Conservation (phyloP, 2,888 invertebrate genomes). For the Lasioglossum zephyrum region DNA sequence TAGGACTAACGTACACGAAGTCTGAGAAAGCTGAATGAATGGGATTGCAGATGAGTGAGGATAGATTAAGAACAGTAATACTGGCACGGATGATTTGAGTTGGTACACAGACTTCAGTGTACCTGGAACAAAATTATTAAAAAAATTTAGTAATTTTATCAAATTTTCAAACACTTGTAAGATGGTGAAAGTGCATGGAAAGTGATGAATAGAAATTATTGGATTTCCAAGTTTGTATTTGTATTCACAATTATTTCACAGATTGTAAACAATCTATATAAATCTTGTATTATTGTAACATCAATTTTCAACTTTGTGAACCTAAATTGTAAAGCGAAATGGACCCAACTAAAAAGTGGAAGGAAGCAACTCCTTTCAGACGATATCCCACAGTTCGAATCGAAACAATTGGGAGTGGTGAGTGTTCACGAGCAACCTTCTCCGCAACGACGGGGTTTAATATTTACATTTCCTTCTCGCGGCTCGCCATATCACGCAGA, state of each 20-base stretch:
- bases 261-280: too few relatives aligned
- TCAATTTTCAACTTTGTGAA: too few relatives aligned
- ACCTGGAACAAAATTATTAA: too few relatives aligned
- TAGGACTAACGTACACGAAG: not conserved
- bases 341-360: too few relatives aligned
- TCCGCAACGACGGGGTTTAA: not conserved
- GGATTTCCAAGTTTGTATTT: too few relatives aligned
- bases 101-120: not conserved
- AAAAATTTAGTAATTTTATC: too few relatives aligned
- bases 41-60: not conserved
- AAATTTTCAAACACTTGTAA: too few relatives aligned
- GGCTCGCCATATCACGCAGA: not conserved
- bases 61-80: not conserved
- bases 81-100: not conserved
- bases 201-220: too few relatives aligned
- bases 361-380: not conserved
- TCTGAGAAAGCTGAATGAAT: conserved; percentile 15
- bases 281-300: too few relatives aligned
- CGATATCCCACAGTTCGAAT: not conserved
- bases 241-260: too few relatives aligned
- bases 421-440: not conserved
- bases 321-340: too few relatives aligned
- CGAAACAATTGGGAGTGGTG: not conserved
- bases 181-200: too few relatives aligned
- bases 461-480: not conserved